Conservation (phyloP, 1,140 invertebrate genomes). For the Zaprionus inermis region DNA sequence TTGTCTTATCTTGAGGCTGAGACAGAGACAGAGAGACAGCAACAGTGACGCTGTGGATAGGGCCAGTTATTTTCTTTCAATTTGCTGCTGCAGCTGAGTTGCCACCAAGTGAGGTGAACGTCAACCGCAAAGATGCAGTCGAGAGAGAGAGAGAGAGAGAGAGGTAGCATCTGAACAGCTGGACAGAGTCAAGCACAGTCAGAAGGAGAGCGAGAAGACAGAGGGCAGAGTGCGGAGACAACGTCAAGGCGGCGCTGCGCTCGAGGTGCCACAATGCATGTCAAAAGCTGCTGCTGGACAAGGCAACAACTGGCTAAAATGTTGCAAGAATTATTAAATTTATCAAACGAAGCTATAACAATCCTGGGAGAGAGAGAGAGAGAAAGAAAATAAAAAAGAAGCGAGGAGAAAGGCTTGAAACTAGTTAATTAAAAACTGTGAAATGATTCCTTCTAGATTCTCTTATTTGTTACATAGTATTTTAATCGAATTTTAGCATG, state of each 20-base stretch:
- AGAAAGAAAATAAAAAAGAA: too few relatives aligned
- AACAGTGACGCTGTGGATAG: constrained; percentile 10
- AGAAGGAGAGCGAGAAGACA: neutral
- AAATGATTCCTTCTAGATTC: neutral
- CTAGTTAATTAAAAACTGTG: neutral
- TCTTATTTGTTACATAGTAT: neutral
- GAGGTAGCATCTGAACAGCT: neutral
- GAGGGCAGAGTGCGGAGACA: neutral
- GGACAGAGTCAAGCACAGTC: neutral
- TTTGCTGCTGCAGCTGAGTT: constrained; percentile 41
- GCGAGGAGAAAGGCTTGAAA: neutral
- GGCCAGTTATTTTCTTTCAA: constrained; percentile 78
- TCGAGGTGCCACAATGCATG: constrained; percentile 11
- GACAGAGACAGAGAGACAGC: constrained; percentile 24
- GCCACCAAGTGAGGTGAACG: neutral
- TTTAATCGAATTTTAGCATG: too few relatives aligned
- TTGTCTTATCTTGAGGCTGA: constrained; percentile 56
- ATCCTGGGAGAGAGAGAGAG: neutral
- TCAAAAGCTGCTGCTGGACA: neutral
- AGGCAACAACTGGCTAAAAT: neutral
- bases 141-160: neutral
- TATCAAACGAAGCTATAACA: neutral
- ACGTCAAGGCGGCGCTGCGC: neutral
- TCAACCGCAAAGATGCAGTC: constrained; percentile 7
- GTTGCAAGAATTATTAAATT: neutral